phyloP scores from a whole-genome alignment of 1,140 invertebrate species.

The Zaprionus camerounensis region DNA sequence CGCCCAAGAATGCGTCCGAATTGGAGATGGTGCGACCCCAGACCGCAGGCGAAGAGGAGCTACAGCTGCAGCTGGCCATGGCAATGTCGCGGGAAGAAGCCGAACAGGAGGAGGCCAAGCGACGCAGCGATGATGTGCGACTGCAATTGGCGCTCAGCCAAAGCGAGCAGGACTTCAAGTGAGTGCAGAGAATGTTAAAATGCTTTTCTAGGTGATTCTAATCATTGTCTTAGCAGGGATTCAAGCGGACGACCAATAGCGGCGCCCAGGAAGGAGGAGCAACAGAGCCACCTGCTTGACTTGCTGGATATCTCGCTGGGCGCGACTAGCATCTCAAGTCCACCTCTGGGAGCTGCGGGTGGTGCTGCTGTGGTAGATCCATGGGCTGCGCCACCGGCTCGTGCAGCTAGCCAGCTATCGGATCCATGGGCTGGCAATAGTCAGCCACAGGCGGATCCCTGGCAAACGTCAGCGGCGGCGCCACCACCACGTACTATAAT shows the following conservation, averaged over 20 bases:
- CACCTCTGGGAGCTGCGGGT: conserved; percentile 71
- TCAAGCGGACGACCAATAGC: conserved; percentile 59
- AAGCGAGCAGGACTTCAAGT: conserved; percentile 96
- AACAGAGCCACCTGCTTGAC: conserved; percentile 91
- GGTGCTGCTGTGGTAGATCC: conserved; percentile 86
- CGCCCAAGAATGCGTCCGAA: conserved; percentile 87
- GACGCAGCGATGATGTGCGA: conserved; percentile 96
- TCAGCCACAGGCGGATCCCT: conserved; percentile 86
- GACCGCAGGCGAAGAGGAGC: conserved; percentile 98
- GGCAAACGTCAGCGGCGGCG: conserved; percentile 85
- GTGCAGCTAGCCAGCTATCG: conserved; percentile 84
- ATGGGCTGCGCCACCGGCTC: conserved; percentile 88
- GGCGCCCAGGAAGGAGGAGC: conserved; percentile 68
- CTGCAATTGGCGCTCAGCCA: conserved; percentile 97
- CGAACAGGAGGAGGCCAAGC: conserved; percentile 96
- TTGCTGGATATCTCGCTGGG: conserved; percentile 92
- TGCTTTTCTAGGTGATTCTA: not conserved
- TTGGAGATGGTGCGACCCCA: conserved; percentile 97
- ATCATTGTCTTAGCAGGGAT: conserved; percentile 31
- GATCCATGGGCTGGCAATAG: conserved; percentile 86
- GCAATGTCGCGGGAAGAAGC: conserved; percentile 99
- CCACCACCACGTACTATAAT: conserved; percentile 69
- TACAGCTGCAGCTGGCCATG: conserved; percentile 98
- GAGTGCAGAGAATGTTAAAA: conserved; percentile 62
- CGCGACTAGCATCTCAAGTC: conserved; percentile 85